Evolutionary conservation across 2,888 invertebrate genomes (phyloP).

Genomic region (Silvanus unidentatus): DNA sequence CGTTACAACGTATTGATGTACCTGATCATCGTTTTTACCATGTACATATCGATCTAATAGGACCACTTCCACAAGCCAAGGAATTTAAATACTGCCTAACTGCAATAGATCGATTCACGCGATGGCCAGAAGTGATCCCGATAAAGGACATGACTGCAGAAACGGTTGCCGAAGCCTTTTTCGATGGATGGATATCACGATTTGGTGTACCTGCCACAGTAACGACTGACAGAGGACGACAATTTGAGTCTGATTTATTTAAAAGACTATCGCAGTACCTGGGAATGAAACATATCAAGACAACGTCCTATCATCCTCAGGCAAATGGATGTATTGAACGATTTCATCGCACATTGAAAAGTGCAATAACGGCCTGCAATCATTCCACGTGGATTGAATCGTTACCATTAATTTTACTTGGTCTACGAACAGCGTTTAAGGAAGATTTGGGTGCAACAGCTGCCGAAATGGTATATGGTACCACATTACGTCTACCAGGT

Average conservation of each 20-base stretch:
- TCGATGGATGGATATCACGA: slow-evolving; percentile 6
- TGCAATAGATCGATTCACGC: slow-evolving; percentile 16
- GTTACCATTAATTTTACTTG: slow-evolving; percentile 10
- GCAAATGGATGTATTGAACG: slow-evolving; percentile 3
- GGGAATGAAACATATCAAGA: neutral
- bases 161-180: slow-evolving; percentile 2
- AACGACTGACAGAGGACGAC: slow-evolving; percentile 6
- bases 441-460: slow-evolving; percentile 7
- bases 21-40: slow-evolving; percentile 3
- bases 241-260: neutral
- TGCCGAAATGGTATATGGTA: slow-evolving; percentile 12
- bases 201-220: slow-evolving; percentile 8
- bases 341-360: slow-evolving; percentile 10
- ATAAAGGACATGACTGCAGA: slow-evolving; percentile 1
- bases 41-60: slow-evolving; percentile 15
- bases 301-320: slow-evolving; percentile 4
- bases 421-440: slow-evolving; percentile 7
- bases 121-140: slow-evolving; percentile 19
- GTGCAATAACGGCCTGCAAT: slow-evolving; percentile 6
- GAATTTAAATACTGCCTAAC: slow-evolving; percentile 13
- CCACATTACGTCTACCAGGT: neutral
- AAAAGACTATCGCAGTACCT: neutral
- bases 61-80: slow-evolving; percentile 12
- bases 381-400: slow-evolving; percentile 10
- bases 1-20: neutral